Base-by-base conservation (phyloP, 2,888 invertebrate genomes). In the Sinopyrophorus schimmeli region DNA sequence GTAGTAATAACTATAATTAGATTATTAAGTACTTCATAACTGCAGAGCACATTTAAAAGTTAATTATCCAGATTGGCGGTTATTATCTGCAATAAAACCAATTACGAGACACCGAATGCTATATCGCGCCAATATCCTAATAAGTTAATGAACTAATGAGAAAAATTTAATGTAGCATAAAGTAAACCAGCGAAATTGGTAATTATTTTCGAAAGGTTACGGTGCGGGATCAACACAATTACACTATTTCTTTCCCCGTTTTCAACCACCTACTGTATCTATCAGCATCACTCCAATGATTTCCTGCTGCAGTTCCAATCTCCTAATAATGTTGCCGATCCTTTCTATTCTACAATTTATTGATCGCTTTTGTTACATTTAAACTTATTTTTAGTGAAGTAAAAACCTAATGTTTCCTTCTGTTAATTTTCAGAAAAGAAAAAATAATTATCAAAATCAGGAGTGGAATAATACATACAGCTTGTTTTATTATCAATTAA, bases 1-100 rank as follows among this genome's bases (percentile, higher is more conserved):
- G 34, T 46, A 17, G 20, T 47, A 47, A 47, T 47, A 41, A 40
- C 47, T 39, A 21, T 47, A 23, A 47, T 47, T 47, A 39, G 7
- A 21, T 14, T 6, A 27, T 28, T 14, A 39, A 39, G 16, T 47
- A 28, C 28, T 21, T 15, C 16, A 34, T 15, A 28, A 23, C 16
- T 16, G n/a, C 20, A 5, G 31, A 14, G 11, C 18, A n/a, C n/a
- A n/a, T n/a, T n/a, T n/a, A 20, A 9, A 4, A 3, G n/a, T 18
- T 11, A 32, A 9, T 20, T 18, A 12, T n/a, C 12, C 7, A 11
- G 9, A 20, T 9, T 31, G n/a, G 23, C 21, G 12, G 7, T n/a
- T 24, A 23, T 31, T 23, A 12, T 12, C 24, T 41, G 23, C 32
- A 35, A 41, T 41, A 32, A 23, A 24, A 31, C 17, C n/a, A 14